Evolutionary conservation across 2,888 invertebrate species (phyloP), one percentile per base, ranked within the genome.

Genomic region (Amiota mariae): DNA sequence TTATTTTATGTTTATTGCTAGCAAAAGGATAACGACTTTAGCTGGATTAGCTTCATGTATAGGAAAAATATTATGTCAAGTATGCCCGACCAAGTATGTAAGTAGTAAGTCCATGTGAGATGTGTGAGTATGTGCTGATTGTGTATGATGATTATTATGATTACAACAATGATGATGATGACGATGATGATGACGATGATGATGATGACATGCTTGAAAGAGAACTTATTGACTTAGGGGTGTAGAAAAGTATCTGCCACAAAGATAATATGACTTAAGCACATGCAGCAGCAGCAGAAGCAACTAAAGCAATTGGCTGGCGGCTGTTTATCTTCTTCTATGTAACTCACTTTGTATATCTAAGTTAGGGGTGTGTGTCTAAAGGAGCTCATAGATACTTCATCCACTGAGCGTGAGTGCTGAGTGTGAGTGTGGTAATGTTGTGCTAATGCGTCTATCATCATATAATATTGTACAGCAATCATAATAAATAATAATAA

Each of bases 1-100:
- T 84, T 84, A 84, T 84, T 84, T 84, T 84, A 84, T 84, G 85
- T 84, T 84, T 85, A 84, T 85, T 82, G 82, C 84, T 80, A 85
- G 84, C 36, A 36, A 36, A 82, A 8, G 67, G 82, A 84, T 84
- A 84, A 84, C 85, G 84, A 82, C 84, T 84, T 84, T 77, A 79
- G 84, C 79, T 78, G 76, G 74, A 72, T 70, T 72, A 72, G 51
- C 68, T 73, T 56, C 77, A 49, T 68, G 24, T 11, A 59, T 54
- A n/a, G 13, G 11, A 56, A 66, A 78, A 78, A 81, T 81, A 82
- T 80, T 81, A 81, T 71, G 75, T 73, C 73, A 76, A 72, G 61
- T 61, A 18, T 61, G 61, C 36, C 24, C 36, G 61, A 24, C 8
- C 15, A 10, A n/a, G 81, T 81, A 77, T 77, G 66, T 71, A 70